Percentiles rank a stretch among this genome's conserved stretches.
Evolutionary conservation across 1,140 invertebrate species (phyloP).

Genomic region (Centruroides sculpturatus): DNA sequence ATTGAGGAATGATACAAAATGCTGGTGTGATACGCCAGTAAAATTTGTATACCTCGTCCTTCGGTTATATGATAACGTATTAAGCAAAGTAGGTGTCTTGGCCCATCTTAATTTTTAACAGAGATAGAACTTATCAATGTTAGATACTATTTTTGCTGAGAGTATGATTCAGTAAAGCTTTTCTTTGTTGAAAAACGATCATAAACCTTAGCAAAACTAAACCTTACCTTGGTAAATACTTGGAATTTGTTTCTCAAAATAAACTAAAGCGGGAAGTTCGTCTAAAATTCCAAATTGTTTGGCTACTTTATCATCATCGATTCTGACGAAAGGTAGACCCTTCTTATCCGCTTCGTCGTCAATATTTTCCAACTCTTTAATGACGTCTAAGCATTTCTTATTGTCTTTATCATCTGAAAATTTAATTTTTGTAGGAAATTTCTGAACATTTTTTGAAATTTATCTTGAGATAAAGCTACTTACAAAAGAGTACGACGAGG

Average conservation of each 20-base stretch:
- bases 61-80: no score
- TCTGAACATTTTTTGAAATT: neutral
- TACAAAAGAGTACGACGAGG: constrained; percentile 77
- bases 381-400: constrained; percentile 64
- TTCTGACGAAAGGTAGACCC: constrained; percentile 32
- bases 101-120: no score
- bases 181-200: no score
- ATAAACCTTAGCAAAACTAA: neutral
- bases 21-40: no score
- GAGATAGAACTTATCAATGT: no score
- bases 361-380: constrained; percentile 84
- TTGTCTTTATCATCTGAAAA: constrained; percentile 76
- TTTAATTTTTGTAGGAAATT: neutral
- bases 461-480: constrained; percentile 27
- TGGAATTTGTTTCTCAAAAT: constrained; percentile 84
- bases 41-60: no score
- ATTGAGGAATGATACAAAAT: no score
- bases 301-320: constrained; percentile 59
- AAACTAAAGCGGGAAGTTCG: constrained; percentile 41
- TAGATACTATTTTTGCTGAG: no score
- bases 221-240: constrained; percentile 50
- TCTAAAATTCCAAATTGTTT: constrained; percentile 65
- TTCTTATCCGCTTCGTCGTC: constrained; percentile 83
- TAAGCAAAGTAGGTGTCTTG: no score
- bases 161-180: no score